Percentiles rank a stretch among this genome's conserved stretches.
phyloP scores from a whole-genome alignment of 2,113 vertebrate species.

The Datnioides undecimradiatus region DNA sequence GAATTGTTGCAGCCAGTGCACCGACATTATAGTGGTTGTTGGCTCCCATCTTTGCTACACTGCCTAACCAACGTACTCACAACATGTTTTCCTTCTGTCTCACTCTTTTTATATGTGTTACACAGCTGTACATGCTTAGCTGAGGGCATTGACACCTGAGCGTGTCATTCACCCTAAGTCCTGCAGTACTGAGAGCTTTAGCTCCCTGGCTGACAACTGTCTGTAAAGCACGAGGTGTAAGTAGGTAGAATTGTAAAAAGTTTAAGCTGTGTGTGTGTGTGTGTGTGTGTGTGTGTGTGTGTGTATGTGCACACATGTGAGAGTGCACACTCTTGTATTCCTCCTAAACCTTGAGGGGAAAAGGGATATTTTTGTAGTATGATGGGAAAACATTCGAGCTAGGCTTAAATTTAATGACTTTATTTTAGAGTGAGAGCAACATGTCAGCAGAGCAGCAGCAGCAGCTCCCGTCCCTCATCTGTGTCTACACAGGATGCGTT shows the following conservation, averaged over 20 bases:
- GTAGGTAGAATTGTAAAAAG: neutral
- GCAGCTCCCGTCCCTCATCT: neutral
- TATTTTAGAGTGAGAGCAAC: neutral
- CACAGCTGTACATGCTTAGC: neutral
- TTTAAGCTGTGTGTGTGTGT: neutral
- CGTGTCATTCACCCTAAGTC: neutral
- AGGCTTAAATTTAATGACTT: neutral
- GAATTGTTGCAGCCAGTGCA: slow-evolving; percentile 20
- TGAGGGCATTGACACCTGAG: neutral
- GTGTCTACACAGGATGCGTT: neutral
- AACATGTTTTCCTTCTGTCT: neutral
- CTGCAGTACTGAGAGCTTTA: neutral
- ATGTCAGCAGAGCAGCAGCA: slow-evolving; percentile 1
- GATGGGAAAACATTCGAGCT: neutral
- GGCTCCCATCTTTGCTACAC: slow-evolving; percentile 5
- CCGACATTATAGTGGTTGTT: slow-evolving; percentile 19
- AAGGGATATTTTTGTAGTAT: neutral
- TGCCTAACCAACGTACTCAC: neutral
- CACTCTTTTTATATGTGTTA: neutral
- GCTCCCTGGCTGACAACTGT: neutral
- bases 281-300: neutral
- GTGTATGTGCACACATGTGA: no score
- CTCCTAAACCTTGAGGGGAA: neutral
- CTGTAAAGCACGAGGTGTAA: neutral
- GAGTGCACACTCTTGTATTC: neutral